Evolutionary conservation across 2,888 invertebrate genomes (phyloP), one percentile per base, ranked within the genome.

Genomic region (Eupeodes latifasciatus): DNA sequence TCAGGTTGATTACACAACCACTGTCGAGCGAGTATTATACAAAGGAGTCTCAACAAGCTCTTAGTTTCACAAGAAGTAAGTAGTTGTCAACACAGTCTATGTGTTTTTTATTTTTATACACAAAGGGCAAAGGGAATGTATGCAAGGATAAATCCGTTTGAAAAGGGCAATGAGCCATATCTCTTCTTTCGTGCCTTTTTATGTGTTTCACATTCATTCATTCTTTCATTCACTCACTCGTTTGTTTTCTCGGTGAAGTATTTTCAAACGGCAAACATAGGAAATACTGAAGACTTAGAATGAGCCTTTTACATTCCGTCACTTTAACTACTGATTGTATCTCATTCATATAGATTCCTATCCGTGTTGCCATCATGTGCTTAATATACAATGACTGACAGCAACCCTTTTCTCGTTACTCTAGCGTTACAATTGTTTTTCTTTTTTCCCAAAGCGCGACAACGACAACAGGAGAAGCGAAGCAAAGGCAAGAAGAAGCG

Each of bases 321-420:
- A 87, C 87, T 87, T 87, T 72, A 80, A 77, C 71, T 76, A 72
- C 71, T 61, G 64, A 71, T 71, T 71, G 64, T 44, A 59, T 64
- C 69, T 53, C 47, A 80, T 59, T 72, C 59, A 77, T 44, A 61
- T 72, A 59, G 36, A 51, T 72, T 84, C n/a, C 80, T 87, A 87
- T 87, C 87, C 76, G 87, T 87, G 87, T 87, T 84, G 76, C 76
- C 84, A 87, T 87, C 72, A 84, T 80, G 87, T 87, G 80, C 80
- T 87, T 40, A 80, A 87, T 80, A 87, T 83, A 80, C 83, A 87
- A 87, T 87, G 84, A 84, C 80, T 87, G 84, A 87, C 87, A 84
- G 77, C 77, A 80, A 74, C 62, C 79, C 53, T 47, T 72, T 72
- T 34, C 27, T 57, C 47, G 27, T 57, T 11, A 16, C n/a, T 14